These are phyloP conservation scores for Chamaedrilus cognettii DNA, from an alignment of 2,888 invertebrate genomes.

Conservation along the genomic window DNA sequence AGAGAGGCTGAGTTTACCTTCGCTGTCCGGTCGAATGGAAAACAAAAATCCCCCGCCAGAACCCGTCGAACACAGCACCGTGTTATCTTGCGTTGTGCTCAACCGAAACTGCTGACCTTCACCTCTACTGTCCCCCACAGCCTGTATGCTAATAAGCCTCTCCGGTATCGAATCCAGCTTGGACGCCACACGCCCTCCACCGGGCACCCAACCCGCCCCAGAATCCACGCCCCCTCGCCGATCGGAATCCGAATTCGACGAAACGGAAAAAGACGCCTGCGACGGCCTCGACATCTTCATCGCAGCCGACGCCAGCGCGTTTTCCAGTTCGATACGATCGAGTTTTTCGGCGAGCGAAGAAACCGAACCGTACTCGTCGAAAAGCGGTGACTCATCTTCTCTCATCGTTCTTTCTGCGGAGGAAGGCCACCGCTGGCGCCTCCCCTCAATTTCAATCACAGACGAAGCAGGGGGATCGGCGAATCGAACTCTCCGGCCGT, in stretches of 20 bases:
- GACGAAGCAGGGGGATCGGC: conserved; percentile 37
- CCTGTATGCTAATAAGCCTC: conserved; percentile 10
- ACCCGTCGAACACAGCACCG: neutral
- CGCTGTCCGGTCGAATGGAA: conserved; percentile 13
- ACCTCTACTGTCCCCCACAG: neutral
- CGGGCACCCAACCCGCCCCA: neutral
- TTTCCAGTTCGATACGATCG: conserved; percentile 29
- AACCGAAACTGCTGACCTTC: neutral
- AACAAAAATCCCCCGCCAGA: conserved; percentile 8
- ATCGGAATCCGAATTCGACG: neutral
- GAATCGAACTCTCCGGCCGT: conserved; percentile 29
- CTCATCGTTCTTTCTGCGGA: conserved; percentile 5
- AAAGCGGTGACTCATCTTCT: conserved; percentile 5
- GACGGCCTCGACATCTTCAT: conserved; percentile 17
- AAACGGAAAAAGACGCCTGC: neutral
- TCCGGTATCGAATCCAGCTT: conserved; percentile 15
- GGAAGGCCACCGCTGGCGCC: conserved; percentile 19
- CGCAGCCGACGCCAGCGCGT: conserved; percentile 23
- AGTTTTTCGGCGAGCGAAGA: conserved; percentile 26
- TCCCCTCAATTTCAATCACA: conserved; percentile 37
- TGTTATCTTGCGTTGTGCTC: neutral
- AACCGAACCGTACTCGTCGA: conserved; percentile 8
- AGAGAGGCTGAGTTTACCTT: conserved; percentile 27
- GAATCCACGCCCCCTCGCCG: neutral
- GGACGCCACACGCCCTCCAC: neutral